Evolutionary conservation across 1,140 invertebrate species (phyloP).

Genomic region (Rhopalosiphum maidis): DNA sequence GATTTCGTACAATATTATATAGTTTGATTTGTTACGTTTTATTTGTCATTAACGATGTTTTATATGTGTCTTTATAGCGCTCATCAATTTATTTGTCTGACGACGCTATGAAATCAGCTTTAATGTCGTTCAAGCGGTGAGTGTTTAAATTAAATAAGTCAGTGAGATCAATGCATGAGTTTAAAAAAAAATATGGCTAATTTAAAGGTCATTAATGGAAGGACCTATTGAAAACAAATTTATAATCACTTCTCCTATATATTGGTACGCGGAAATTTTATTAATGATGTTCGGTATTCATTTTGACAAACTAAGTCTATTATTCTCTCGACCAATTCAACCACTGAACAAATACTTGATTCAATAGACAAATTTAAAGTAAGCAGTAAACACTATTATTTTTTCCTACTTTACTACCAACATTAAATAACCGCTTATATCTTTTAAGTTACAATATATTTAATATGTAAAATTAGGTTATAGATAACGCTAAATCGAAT

Average conservation of each 20-base stretch:
- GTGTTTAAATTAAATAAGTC: background rate
- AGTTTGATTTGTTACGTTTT: background rate
- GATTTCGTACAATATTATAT: background rate
- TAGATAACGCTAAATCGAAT: too few species aligned
- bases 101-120: background rate
- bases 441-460: background rate
- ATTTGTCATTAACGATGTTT: background rate
- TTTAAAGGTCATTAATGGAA: conserved; percentile 13
- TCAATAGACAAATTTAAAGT: conserved; percentile 14
- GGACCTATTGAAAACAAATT: conserved; percentile 8
- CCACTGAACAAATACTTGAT: background rate
- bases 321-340: background rate
- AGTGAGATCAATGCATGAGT: background rate
- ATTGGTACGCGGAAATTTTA: background rate
- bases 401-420: background rate
- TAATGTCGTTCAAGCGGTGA: background rate
- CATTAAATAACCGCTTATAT: background rate
- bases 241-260: background rate
- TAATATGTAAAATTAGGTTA: too few species aligned
- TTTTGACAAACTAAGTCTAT: conserved; percentile 8
- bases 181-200: background rate
- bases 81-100: conserved; percentile 18
- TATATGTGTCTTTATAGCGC: background rate
- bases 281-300: background rate
- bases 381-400: background rate